Evolutionary conservation across 2,797 vertebrate species (phyloP), one percentile per base, ranked within the genome.

Genomic region (Cottoperca gobio): DNA sequence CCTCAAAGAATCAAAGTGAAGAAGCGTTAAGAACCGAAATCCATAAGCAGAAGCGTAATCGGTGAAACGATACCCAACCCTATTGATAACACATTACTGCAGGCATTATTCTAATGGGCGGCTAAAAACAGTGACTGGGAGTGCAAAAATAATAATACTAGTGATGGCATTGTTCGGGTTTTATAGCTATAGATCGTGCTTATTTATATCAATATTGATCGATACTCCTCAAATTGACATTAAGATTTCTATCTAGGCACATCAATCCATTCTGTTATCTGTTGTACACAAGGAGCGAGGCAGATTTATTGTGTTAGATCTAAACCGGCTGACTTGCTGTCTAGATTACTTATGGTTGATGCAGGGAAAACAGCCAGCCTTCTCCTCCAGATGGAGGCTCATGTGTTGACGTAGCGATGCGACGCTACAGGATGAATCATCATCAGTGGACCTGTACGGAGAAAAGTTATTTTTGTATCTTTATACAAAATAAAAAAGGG

Each of bases 311-410:
- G 14, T 52, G 50, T 53, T 31, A 17, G 16, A 53, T 17, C 2
- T 31, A 17, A 9, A 52, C 50, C 14, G 35, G 11, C 35, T 39
- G 37, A 12, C 37, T 39, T 37, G 37, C 37, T 39, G 37, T 39
- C 37, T 39, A 37, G 35, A 37, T 37, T 9, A 37, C 35, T 37
- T 26, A 24, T 37, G 35, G 35, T 37, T 7, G 35, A 64, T 35
- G 52, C 37, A 84, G 59, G 58, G 71, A 70, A 62, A 83, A 77
- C 59, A 81, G 69, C 64, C 63, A 65, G 43, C 58, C 63, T 40
- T 17, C 65, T 65, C 57, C 55, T 70, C 68, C 68, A 82, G 81
- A 73, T 66, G 76, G 70, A 67, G 60, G 46, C 65, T 73, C 52
- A 35, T 28, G 68, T 58, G 70, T 54, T 35, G 28, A 49, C 6